These are phyloP conservation scores for Microhierax caerulescens DNA, from an alignment of 2,797 vertebrate genomes.

Conservation along the genomic window DNA sequence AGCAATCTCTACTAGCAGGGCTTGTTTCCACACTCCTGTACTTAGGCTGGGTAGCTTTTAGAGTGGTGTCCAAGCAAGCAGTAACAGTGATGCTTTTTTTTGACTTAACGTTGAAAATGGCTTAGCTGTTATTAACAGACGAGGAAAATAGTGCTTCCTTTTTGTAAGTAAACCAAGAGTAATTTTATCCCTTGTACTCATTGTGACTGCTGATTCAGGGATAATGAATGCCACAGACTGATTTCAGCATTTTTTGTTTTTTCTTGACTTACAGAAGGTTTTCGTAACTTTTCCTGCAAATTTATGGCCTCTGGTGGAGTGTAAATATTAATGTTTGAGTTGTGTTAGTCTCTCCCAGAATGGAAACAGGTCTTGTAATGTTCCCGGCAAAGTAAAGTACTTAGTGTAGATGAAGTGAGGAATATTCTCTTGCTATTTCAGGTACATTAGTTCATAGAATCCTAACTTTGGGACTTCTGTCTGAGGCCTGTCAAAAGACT, in stretches of 20 bases:
- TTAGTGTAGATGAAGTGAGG: not conserved
- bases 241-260: not conserved
- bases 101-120: not conserved
- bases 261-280: not conserved
- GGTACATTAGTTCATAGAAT: not conserved
- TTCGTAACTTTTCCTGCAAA: not conserved
- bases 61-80: not conserved
- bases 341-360: not conserved
- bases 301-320: not conserved
- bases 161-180: not conserved
- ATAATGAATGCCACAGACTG: not conserved
- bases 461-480: not conserved
- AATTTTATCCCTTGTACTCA: not conserved
- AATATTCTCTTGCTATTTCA: not conserved
- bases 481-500: not conserved
- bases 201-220: not conserved
- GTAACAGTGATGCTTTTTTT: not conserved
- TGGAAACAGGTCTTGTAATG: not conserved
- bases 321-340: not conserved
- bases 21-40: not conserved
- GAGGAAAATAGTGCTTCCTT: not conserved
- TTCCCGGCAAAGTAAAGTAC: not conserved
- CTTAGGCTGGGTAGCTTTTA: not conserved
- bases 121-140: not conserved
- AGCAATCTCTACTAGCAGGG: not conserved